These are phyloP conservation scores for Isichthys henryi DNA, from an alignment of 2,113 vertebrate genomes.

Conservation along the genomic window DNA sequence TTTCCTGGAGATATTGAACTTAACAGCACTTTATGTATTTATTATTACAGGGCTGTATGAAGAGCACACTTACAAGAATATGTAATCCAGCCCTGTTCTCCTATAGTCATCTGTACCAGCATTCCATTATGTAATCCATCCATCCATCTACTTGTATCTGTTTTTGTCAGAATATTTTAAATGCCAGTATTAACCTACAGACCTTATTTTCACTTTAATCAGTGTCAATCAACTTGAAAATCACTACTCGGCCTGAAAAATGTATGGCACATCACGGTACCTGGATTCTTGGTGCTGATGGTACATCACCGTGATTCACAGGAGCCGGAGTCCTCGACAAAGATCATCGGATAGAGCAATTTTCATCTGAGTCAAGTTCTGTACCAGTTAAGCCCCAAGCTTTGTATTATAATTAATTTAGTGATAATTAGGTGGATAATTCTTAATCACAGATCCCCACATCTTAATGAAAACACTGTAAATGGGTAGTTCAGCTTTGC, in stretches of 20 bases:
- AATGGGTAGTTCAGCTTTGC: not conserved
- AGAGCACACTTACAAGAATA: not conserved
- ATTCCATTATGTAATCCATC: not conserved
- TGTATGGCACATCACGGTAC: not conserved
- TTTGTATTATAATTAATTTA: slow-evolving; percentile 10
- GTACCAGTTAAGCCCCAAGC: not conserved
- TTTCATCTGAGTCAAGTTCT: not conserved
- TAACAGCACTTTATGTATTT: not conserved
- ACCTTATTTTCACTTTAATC: not conserved
- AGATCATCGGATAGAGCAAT: not conserved
- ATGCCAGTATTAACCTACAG: not conserved
- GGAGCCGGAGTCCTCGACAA: not conserved
- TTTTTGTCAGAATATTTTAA: not conserved
- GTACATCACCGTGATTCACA: not conserved
- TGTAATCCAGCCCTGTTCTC: not conserved
- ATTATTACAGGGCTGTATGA: not conserved
- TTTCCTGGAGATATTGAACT: not conserved
- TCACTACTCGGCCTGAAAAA: not conserved
- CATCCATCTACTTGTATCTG: not conserved
- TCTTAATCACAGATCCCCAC: not conserved
- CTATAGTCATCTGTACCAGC: not conserved
- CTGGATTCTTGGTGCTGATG: not conserved
- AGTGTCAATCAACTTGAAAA: not conserved
- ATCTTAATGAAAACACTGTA: not conserved
- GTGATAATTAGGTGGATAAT: slow-evolving; percentile 8